These are phyloP conservation scores for Lydus trimaculatus DNA, from an alignment of 2,888 invertebrate species.

Conservation along the genomic window DNA sequence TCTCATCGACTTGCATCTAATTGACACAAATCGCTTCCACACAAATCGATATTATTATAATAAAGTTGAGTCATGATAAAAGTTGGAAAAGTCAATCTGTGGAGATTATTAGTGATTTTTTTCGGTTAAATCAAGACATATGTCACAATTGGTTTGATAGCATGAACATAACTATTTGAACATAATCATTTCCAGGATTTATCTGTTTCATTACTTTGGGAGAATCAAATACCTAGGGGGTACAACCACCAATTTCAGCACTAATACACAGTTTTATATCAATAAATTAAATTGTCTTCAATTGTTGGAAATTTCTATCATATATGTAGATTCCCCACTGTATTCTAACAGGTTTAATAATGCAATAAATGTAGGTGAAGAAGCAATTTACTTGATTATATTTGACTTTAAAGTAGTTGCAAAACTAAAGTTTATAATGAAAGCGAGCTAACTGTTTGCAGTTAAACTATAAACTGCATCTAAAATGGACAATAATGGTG, in stretches of 20 bases:
- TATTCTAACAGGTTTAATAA: background rate
- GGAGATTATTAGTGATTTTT: background rate
- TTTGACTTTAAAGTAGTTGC: background rate
- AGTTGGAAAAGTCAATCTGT: background rate
- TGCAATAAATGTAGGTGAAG: background rate
- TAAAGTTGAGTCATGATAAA: too few relatives aligned
- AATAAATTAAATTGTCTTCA: background rate
- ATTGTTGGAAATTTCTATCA: background rate
- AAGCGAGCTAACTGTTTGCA: background rate
- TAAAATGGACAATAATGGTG: background rate
- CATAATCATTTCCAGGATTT: background rate
- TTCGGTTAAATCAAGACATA: background rate
- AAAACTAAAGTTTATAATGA: constrained; percentile 1
- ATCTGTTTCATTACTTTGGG: background rate
- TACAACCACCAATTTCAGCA: background rate
- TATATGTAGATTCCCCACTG: background rate
- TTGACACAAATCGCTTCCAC: constrained; percentile 21
- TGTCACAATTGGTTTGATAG: background rate
- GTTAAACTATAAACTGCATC: background rate
- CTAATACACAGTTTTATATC: background rate
- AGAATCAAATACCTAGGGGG: background rate
- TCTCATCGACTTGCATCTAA: constrained; percentile 15
- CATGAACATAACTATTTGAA: background rate
- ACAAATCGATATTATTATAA: constrained; percentile 19
- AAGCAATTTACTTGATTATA: background rate